Base-by-base conservation (phyloP, 2,888 invertebrate genomes). In the Drosophila infuscata region DNA sequence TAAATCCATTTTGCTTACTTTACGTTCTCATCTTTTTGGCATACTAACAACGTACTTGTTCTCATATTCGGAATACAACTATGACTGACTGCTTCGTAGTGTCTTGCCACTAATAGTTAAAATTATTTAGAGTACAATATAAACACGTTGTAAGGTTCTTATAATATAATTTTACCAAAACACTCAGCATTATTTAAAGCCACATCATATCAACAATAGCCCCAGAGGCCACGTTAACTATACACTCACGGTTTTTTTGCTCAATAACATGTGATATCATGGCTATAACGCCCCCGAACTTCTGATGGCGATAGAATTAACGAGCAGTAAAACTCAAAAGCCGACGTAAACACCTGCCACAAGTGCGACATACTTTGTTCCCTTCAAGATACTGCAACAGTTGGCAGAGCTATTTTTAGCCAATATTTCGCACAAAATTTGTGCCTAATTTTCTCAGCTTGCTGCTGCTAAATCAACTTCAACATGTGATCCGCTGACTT, bases 401-500 rank as follows among this genome's bases (percentile, higher is more conserved):
- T 65, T 64, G 56, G 48, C 33, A 12, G 20, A 35, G 58, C 62
- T 83, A 76, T 84, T 75, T 87, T 79, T 79, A 79, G 67, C 35
- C 43, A 43, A 60, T 49, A 63, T 49, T 59, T 59, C 32, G 67
- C 48, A 43, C 64, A 71, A 72, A 70, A 78, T 76, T 79, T 84
- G 66, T 76, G 59, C 56, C 75, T 78, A 64, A 64, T 62, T 65
- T 64, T 81, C 52, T 70, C 63, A 52, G 43, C 49, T 63, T 38
- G 29, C 61, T 73, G 35, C 57, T 58, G 58, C 54, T 70, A 68
- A 64, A 53, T 61, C 53, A 62, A 65, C 62, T 74, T 72, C 36
- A 58, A 69, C 82, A 78, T 84, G 85, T 79, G 80, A 84, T 80
- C 66, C 56, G 66, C 33, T 41, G 58, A 52, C 48, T 63, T 67